These are phyloP conservation scores for Anolis carolinensis DNA, from an alignment of 2,113 vertebrate species.

Conservation along the genomic window DNA sequence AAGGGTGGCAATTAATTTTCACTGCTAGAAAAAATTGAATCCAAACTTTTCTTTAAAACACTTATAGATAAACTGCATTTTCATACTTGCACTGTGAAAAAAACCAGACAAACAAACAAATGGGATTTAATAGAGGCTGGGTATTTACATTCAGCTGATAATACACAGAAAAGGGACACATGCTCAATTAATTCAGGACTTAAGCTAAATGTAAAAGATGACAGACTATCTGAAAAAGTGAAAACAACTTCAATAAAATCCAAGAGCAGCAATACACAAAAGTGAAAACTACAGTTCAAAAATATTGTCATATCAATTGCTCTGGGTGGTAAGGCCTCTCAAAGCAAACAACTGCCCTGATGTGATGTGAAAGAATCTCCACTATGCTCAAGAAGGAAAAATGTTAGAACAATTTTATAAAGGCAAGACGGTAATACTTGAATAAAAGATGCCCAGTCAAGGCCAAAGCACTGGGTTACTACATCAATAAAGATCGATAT, in stretches of 20 bases:
- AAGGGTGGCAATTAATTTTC: too few relatives aligned
- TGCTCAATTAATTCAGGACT: too few relatives aligned
- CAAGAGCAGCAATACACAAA: neutral
- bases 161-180: neutral
- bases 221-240: neutral
- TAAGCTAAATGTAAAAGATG: too few relatives aligned
- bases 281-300: neutral
- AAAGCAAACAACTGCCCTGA: neutral
- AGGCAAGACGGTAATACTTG: neutral
- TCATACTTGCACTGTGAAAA: too few relatives aligned
- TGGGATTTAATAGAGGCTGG: too few relatives aligned
- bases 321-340: neutral
- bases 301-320: neutral
- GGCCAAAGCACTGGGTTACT: neutral
- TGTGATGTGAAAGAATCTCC: neutral
- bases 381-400: neutral
- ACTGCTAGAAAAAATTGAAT: too few relatives aligned
- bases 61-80: too few relatives aligned
- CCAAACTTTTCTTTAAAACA: too few relatives aligned
- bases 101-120: too few relatives aligned
- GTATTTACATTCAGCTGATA: too few relatives aligned
- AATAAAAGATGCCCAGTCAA: neutral
- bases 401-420: neutral
- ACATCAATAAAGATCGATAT: neutral
- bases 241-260: neutral